Base-by-base conservation (phyloP, 1,140 invertebrate species). In the Leptopilina boulardi region DNA sequence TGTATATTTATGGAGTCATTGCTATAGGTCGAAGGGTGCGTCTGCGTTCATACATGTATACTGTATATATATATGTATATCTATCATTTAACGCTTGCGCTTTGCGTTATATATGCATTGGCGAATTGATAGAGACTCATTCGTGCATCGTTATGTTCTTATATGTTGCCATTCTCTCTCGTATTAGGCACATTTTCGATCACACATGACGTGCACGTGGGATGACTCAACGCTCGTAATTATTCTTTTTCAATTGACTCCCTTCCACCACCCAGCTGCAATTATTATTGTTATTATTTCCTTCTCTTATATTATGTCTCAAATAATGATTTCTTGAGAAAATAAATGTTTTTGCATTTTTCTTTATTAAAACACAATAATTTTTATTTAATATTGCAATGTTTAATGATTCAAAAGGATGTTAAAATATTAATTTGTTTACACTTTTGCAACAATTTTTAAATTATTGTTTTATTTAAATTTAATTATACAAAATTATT, bases 1-100 rank as follows among this genome's bases (percentile, higher is more conserved):
- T 75, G 78, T 38, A 77, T 81, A 83, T 83, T 83, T 81, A 83
- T 83, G 79, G 72, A 77, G 77, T 79, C 80, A 83, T 83, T 83
- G 79, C 56, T 23, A 81, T 83, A 83, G 82, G 82, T 83, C 77
- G 82, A 74, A 83, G 79, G 79, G 82, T 81, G 82, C 82, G 79
- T 75, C 79, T 83, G 79, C 82, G 79, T 75, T 75, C 79, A 78
- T 6, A 38, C 34, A 38, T n/a, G n/a, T n/a, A n/a, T n/a, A n/a
- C n/a, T n/a, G 26, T 38, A 80, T 80, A 71, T 74, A 51, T 77
- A 74, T 80, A 78, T 71, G 76, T 76, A 76, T 79, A 78, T 78
- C 59, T 73, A 8, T 59, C 56, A 59, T 59, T 59, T 59, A 26
- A 77, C 78, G 78, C 81, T 83, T 81, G 82, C 82, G 78, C 78